phyloP scores from a whole-genome alignment of 2,113 vertebrate genomes.

The Hemicordylus capensis region DNA sequence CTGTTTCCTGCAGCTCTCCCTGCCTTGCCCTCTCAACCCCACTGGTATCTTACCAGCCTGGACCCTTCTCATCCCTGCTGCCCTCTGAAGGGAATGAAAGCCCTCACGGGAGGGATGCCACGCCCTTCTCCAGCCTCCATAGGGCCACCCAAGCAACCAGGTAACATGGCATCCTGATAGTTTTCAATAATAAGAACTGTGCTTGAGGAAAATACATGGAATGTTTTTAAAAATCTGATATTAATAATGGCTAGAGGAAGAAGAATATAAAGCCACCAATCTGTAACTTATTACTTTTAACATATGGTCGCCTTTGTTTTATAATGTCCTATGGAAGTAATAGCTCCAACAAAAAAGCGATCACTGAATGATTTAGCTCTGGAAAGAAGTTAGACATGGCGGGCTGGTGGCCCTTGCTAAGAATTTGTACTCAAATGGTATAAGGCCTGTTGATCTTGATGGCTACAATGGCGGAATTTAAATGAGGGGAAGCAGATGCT shows the following conservation, averaged over 20 bases:
- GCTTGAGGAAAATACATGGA: neutral
- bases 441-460: slow-evolving; percentile 38
- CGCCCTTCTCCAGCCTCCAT: no score
- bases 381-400: slow-evolving; percentile 38
- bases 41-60: no score
- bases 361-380: slow-evolving; percentile 25
- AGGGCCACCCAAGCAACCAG: no score
- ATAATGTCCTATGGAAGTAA: slow-evolving; percentile 22
- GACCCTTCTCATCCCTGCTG: no score
- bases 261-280: neutral
- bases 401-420: slow-evolving; percentile 48
- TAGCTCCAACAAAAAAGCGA: slow-evolving; percentile 29
- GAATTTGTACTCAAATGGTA: slow-evolving; percentile 52
- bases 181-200: neutral
- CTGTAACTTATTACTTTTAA: slow-evolving; percentile 29
- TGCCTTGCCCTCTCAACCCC: no score
- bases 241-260: neutral
- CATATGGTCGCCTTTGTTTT: slow-evolving; percentile 26
- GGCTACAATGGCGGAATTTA: slow-evolving; percentile 41
- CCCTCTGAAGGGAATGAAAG: no score
- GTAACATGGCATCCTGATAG: no score
- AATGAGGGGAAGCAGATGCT: slow-evolving; percentile 43
- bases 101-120: no score
- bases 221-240: neutral
- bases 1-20: no score